Percentiles rank a stretch among this genome's conserved stretches.
Conservation (phyloP, 2,113 vertebrate genomes). For the Paramormyrops kingsleyae region DNA sequence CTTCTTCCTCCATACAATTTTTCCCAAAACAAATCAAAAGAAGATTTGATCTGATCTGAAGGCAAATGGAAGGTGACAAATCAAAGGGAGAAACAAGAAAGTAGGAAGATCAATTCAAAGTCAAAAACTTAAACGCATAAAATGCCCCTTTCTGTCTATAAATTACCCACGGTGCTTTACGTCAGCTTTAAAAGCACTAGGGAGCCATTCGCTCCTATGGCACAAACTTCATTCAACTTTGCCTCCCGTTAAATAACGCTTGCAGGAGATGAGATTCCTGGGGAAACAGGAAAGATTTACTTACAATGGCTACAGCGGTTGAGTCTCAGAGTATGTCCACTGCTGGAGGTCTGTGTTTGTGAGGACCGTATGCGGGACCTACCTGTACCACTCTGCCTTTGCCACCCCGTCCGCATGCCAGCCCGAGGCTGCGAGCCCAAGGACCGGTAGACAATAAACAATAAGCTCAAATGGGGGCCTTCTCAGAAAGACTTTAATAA, state of each 20-base stretch:
- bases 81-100: background rate
- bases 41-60: background rate
- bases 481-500: conserved; percentile 57
- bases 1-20: background rate
- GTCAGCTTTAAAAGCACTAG: background rate
- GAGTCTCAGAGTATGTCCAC: background rate
- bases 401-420: conserved; percentile 39
- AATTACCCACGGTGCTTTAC: background rate
- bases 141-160: background rate
- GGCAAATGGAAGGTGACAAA: background rate
- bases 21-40: background rate
- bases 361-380: conserved; percentile 33
- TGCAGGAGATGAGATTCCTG: background rate
- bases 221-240: background rate
- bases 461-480: conserved; percentile 53
- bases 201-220: background rate
- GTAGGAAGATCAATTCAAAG: background rate
- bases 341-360: background rate
- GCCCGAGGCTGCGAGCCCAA: conserved; percentile 34
- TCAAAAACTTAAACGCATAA: background rate
- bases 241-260: background rate
- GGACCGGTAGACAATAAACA: conserved; percentile 52
- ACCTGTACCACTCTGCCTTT: conserved; percentile 36
- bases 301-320: background rate
- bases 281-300: background rate